A percentile compares a stretch with the other conserved stretches of the same genome.
phyloP scores from a whole-genome alignment of 92 coral and sea anemone genomes.

The Palythoa caribaeorum region DNA sequence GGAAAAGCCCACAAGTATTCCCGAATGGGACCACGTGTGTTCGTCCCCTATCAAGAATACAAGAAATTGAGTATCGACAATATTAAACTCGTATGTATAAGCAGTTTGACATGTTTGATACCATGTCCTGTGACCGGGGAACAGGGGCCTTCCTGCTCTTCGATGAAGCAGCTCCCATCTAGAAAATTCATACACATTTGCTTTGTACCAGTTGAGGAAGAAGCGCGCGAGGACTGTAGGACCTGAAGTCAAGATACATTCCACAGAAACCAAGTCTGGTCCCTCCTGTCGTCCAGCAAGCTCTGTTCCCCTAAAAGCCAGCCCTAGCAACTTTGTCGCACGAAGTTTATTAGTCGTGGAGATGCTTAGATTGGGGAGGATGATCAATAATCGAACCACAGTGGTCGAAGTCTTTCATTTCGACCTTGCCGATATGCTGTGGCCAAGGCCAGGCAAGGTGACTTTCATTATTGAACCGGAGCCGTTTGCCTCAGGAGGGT shows the following conservation, averaged over 20 bases:
- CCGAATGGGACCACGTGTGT: slow-evolving; percentile 30
- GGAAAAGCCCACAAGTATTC: slow-evolving; percentile 25
- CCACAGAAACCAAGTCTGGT: slow-evolving; percentile 9
- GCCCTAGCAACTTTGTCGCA: slow-evolving; percentile 11
- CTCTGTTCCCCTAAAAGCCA: slow-evolving; percentile 36
- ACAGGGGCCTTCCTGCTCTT: slow-evolving; percentile 8
- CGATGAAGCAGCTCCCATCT: slow-evolving; percentile 10
- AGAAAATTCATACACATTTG: slow-evolving; percentile 13
- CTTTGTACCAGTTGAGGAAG: slow-evolving; percentile 31
- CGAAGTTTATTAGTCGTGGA: slow-evolving; percentile 10
- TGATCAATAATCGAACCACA: slow-evolving; percentile 5
- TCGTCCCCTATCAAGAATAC: slow-evolving; percentile 1
- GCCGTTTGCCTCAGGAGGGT: slow-evolving; percentile 26
- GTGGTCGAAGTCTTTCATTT: slow-evolving; percentile 30
- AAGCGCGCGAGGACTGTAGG: slow-evolving; percentile 10
- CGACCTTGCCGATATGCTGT: slow-evolving; percentile 11
- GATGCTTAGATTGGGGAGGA: slow-evolving; percentile 12
- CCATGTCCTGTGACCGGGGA: slow-evolving; percentile 17
- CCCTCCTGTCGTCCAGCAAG: slow-evolving; percentile 22
- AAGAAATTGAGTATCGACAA: slow-evolving; percentile 2
- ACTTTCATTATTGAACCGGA: not conserved
- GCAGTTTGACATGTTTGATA: slow-evolving; percentile 5
- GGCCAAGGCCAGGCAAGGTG: slow-evolving; percentile 22
- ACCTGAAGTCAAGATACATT: slow-evolving; percentile 9
- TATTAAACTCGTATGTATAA: slow-evolving; percentile 14